Base-by-base conservation (phyloP, 2,888 invertebrate genomes). In the Nomada ruficornis region DNA sequence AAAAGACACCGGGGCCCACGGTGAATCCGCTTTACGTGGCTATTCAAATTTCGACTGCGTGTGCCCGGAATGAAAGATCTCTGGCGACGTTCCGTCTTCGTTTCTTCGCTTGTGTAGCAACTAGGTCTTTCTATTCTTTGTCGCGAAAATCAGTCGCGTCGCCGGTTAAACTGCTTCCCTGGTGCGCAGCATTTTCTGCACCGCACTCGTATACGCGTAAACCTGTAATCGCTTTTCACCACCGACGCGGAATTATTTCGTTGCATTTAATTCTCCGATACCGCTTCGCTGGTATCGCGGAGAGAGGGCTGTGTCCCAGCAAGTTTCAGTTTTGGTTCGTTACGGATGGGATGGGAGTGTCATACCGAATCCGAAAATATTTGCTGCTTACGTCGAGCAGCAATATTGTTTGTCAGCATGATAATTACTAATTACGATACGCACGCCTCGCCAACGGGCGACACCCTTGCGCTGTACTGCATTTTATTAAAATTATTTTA, bases 11-110 rank as follows among this genome's bases (percentile, higher is more conserved):
- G 65, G 77, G 76, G 65, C 63, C 77, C 59, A 57, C 80, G 80
- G 82, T 87, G 91, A 91, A 91, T 91, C 91, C 91, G 89, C 90
- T 89, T 89, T 90, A 91, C 91, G 90, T 86, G 89, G 88, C 87
- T 91, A 92, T 92, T 92, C 92, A 92, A 92, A 92, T 92, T 92
- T 91, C 88, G 86, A 86, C 88, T 74, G 90, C 89, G 90, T 92
- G 92, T 92, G 92, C 91, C 86, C 88, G 86, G 92, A 92, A 92
- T 92, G 90, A 91, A 86, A 90, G 89, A 91, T 90, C 84, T 81
- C 77, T 29, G 75, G 71, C 74, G 76, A 60, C 69, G 62, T 64
- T 54, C 29, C 64, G 80, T 76, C 68, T 69, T 65, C 74, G 52
- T 82, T 76, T 70, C 57, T 55, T 44, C 59, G 71, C n/a, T 42